Base-by-base conservation (phyloP, 2,113 vertebrate genomes). In the Callithrix jacchus region DNA sequence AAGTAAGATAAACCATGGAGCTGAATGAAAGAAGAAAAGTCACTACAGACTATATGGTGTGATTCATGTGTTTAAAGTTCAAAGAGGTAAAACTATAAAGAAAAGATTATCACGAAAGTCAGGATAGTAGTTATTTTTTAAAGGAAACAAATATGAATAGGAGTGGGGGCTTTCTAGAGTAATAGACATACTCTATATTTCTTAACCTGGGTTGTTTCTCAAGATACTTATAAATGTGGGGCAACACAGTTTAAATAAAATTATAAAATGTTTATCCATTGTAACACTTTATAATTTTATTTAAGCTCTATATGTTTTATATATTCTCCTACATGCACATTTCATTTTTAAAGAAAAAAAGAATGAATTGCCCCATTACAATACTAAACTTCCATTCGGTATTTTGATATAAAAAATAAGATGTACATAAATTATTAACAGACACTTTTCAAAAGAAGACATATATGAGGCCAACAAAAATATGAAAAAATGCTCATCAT, bases 371-470 rank as follows among this genome's bases (percentile, higher is more conserved):
- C 61, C 37, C 74, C 40, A 84, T 89, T 82, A 77, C 0, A 87
- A 77, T 45, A 85, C 8, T 84, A 61, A 85, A 45, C 30, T 52
- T 83, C 32, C 40, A 79, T 32, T 79, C 37, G 66, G 47, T 73
- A 66, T 66, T 93, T 94, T 90, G 54, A 93, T 89, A 93, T 71
- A 70, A 77, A 93, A 95, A 95, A 90, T 74, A 81, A 61, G 61
- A 93, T 47, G 30, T 25, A 93, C 20, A 64, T 64, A 32, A 83
- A 68, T 83, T 83, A 87, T 27, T 56, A 85, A 83, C 52, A 52
- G 52, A 52, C 52, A 52, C 5, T 52, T 52, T 52, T 52, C 52
- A 52, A 52, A 52, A 52, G 52, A 52, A 52, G 52, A 52, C 52
- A 52, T 52, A 52, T 52, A 52, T 6, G 52, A 52, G 16, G 52